Evolutionary conservation across 2,113 vertebrate species (phyloP).

Genomic region (Pluvianellus socialis): DNA sequence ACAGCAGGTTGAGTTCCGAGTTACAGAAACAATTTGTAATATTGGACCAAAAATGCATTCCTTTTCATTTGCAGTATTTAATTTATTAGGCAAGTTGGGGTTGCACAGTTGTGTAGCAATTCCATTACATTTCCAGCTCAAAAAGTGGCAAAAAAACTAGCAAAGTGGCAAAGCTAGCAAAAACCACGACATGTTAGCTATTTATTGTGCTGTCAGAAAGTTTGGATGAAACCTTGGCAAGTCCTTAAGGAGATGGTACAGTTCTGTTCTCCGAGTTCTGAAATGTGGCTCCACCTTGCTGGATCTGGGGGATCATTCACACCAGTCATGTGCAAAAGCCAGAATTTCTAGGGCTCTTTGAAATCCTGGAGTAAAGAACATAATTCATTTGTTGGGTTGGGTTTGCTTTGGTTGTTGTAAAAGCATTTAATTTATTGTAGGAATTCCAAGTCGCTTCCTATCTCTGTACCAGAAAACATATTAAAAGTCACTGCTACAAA

Average conservation of each 20-base stretch:
- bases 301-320: not conserved
- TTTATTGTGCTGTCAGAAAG: not conserved
- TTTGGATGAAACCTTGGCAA: not conserved
- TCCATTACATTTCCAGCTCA: not conserved
- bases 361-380: not conserved
- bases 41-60: not conserved
- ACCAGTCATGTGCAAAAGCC: not conserved
- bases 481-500: not conserved
- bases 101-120: not conserved
- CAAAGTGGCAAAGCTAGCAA: not conserved
- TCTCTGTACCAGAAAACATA: not conserved
- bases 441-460: not conserved
- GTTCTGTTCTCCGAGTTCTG: not conserved
- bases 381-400: not conserved
- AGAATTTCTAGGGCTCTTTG: not conserved
- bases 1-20: not conserved
- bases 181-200: not conserved
- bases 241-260: not conserved
- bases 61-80: not conserved
- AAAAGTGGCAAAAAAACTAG: not conserved
- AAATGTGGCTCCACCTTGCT: not conserved
- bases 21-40: not conserved
- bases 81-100: not conserved
- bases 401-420: not conserved
- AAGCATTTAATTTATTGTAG: not conserved